phyloP scores from a whole-genome alignment of 92 coral and sea anemone genomes.

The Phenganax stokvisi region DNA sequence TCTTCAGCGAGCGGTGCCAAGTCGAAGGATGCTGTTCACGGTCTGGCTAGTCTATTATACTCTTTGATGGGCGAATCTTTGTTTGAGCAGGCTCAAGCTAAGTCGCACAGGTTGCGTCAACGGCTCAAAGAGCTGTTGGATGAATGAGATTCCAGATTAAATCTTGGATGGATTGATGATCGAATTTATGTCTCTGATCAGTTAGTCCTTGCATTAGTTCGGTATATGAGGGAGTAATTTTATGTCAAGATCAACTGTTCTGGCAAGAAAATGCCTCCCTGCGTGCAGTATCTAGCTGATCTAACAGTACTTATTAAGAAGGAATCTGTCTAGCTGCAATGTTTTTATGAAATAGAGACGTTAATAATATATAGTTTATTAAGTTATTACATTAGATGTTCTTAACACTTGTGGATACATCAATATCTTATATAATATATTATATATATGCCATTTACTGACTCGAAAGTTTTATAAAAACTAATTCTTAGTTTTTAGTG shows the following conservation, averaged over 20 bases:
- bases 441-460: neutral
- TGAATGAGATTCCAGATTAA: neutral
- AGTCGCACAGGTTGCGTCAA: conserved; percentile 70
- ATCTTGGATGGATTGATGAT: neutral
- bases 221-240: neutral
- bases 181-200: neutral
- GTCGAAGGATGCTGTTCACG: conserved; percentile 55
- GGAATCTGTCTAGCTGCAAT: neutral
- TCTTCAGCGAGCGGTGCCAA: conserved; percentile 74
- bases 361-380: conserved; percentile 36
- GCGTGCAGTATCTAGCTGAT: neutral
- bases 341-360: conserved; percentile 6
- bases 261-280: neutral
- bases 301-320: neutral
- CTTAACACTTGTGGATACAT: conserved; percentile 31
- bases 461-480: neutral
- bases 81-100: conserved; percentile 65
- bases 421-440: conserved; percentile 17
- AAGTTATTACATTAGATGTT: conserved; percentile 30
- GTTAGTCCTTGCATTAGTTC: neutral
- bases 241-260: neutral
- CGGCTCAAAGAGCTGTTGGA: conserved; percentile 63
- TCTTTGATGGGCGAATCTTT: conserved; percentile 81
- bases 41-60: conserved; percentile 57
- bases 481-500: neutral